Percentiles rank a stretch among this genome's conserved stretches.
Evolutionary conservation across 2,888 invertebrate species (phyloP).

Genomic region (Andricus curvator): DNA sequence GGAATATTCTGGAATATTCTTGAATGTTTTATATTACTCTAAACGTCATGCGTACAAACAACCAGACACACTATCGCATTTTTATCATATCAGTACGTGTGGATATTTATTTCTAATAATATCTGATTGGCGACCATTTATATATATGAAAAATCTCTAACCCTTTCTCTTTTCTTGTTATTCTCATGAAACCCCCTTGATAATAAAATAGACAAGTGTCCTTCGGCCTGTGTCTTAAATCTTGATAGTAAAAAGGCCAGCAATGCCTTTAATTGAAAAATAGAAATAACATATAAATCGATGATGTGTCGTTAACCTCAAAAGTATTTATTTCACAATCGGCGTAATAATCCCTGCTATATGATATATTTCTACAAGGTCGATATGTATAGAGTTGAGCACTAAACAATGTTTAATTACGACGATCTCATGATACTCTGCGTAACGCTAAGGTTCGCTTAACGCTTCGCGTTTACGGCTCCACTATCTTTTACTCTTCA

Average conservation of each 20-base stretch:
- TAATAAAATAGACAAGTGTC: background rate
- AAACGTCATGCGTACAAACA: too few species aligned
- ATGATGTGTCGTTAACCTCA: slow-evolving; percentile 28
- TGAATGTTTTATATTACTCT: too few species aligned
- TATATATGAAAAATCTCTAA: background rate
- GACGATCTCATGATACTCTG: background rate
- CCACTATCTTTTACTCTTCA: background rate
- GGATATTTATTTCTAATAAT: background rate
- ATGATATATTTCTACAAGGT: slow-evolving; percentile 38
- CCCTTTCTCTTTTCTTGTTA: slow-evolving; percentile 22
- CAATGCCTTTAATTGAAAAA: slow-evolving; percentile 12
- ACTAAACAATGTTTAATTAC: slow-evolving; percentile 39
- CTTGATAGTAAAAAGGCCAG: slow-evolving; percentile 23
- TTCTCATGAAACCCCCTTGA: slow-evolving; percentile 17
- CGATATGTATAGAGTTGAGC: slow-evolving; percentile 1
- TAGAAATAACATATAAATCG: slow-evolving; percentile 22
- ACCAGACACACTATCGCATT: too few species aligned
- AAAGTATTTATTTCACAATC: slow-evolving; percentile 34
- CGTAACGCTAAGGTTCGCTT: background rate
- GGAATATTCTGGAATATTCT: too few species aligned
- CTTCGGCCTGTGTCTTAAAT: slow-evolving; percentile 3
- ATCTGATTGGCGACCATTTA: background rate
- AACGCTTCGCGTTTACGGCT: slow-evolving; percentile 8
- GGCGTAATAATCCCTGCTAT: slow-evolving; percentile 1
- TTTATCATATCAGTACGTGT: too few species aligned